Conservation (phyloP, 2,113 vertebrate species). For the Gambusia affinis region DNA sequence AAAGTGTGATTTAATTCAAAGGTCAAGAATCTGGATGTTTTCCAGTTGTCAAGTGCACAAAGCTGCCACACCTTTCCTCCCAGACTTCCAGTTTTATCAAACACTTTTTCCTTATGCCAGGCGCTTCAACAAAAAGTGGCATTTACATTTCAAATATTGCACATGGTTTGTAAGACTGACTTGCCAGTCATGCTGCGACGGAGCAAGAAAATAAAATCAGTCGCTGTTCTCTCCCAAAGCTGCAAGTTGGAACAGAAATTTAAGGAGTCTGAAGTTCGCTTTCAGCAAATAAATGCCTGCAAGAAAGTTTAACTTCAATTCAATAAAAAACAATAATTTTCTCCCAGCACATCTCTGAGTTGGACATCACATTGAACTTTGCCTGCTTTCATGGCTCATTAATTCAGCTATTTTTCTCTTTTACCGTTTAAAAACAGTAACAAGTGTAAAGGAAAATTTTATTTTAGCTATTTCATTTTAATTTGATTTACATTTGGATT, state of each 20-base stretch:
- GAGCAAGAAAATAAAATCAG: conserved; percentile 24
- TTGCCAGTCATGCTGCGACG: conserved; percentile 4
- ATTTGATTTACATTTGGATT: too few relatives aligned
- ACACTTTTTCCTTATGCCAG: not conserved
- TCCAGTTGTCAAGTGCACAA: conserved; percentile 12
- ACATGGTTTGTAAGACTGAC: not conserved
- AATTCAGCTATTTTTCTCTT: conserved; percentile 41
- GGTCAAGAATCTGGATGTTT: conserved; percentile 24
- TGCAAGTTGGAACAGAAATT: conserved; percentile 17
- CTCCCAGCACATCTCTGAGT: not conserved
- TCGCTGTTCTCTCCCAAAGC: conserved; percentile 1
- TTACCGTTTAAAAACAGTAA: conserved; percentile 43
- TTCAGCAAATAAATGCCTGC: not conserved
- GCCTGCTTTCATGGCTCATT: conserved; percentile 36
- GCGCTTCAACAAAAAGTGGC: not conserved
- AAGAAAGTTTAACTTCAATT: conserved; percentile 7
- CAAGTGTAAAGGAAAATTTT: not conserved
- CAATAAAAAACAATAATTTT: not conserved
- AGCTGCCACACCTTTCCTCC: not conserved
- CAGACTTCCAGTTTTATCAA: not conserved
- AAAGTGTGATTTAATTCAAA: conserved; percentile 5
- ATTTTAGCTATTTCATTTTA: too few relatives aligned
- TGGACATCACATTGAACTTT: conserved; percentile 10
- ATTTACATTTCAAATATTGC: conserved; percentile 22
- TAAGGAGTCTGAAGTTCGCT: not conserved